Evolutionary conservation across 2,888 invertebrate genomes (phyloP).

Genomic region (Ormyrus thymus): DNA sequence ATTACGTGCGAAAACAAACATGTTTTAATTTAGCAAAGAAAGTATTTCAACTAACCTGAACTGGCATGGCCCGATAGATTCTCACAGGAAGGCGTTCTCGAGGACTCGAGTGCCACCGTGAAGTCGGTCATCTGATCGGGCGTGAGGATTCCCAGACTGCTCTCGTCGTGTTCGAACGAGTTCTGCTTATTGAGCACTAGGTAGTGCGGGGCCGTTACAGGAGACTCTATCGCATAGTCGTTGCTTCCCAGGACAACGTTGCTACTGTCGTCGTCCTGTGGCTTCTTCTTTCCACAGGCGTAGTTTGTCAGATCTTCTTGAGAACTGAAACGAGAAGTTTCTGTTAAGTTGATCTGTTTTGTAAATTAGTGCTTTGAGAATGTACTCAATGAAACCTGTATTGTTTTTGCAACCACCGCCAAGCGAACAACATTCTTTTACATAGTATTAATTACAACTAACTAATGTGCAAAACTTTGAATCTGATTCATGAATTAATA

Average conservation of each 20-base stretch:
- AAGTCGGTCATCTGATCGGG: conserved; percentile 90
- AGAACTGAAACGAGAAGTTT: conserved; percentile 27
- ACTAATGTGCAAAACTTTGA: too few relatives aligned
- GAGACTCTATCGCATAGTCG: conserved; percentile 78
- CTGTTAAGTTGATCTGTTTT: too few relatives aligned
- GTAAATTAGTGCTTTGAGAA: too few relatives aligned
- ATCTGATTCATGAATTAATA: not conserved
- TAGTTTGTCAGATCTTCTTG: conserved; percentile 45
- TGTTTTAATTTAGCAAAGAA: not conserved
- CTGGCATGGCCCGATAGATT: conserved; percentile 74
- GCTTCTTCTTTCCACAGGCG: conserved; percentile 12
- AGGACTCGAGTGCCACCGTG: conserved; percentile 79
- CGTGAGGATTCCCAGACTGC: conserved; percentile 86
- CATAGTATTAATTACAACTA: too few relatives aligned
- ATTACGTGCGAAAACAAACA: not conserved
- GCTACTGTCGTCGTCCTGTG: not conserved
- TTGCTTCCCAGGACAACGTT: conserved; percentile 64
- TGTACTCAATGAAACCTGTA: too few relatives aligned
- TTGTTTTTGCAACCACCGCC: too few relatives aligned
- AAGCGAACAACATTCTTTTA: too few relatives aligned
- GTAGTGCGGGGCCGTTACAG: conserved; percentile 63
- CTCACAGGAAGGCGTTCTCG: conserved; percentile 82
- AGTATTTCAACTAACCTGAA: conserved; percentile 55
- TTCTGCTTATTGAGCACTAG: conserved; percentile 81
- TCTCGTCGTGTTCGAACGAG: conserved; percentile 88